These are phyloP conservation scores for Lepidurus arcticus DNA, from an alignment of 1,140 invertebrate species.

Conservation along the genomic window DNA sequence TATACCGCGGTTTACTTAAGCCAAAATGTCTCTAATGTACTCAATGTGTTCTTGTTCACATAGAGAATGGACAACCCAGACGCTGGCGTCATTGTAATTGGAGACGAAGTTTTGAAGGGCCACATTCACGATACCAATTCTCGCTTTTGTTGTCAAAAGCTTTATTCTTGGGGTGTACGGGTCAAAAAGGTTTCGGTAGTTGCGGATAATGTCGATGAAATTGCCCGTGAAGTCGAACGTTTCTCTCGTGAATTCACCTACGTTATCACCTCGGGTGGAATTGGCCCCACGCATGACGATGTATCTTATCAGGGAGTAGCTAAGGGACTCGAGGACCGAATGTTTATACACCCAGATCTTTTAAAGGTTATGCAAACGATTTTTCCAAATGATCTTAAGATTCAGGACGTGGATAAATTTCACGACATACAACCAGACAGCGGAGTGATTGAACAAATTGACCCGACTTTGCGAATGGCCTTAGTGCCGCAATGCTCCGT, in stretches of 20 bases:
- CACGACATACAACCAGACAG: background rate
- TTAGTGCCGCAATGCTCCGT: constrained; percentile 45
- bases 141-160: constrained; percentile 57
- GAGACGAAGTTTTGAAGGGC: constrained; percentile 80
- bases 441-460: constrained; percentile 29
- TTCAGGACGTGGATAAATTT: constrained; percentile 38
- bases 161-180: constrained; percentile 60
- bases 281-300: constrained; percentile 82
- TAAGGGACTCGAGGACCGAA: constrained; percentile 58
- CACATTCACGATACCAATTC: constrained; percentile 70
- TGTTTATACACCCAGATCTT: constrained; percentile 55
- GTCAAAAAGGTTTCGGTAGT: constrained; percentile 65
- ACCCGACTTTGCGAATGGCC: constrained; percentile 50
- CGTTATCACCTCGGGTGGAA: constrained; percentile 72
- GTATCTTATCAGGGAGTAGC: constrained; percentile 72
- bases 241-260: constrained; percentile 57
- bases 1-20: too few relatives aligned
- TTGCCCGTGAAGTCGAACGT: constrained; percentile 58
- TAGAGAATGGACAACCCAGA: background rate
- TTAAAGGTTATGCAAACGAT: constrained; percentile 47
- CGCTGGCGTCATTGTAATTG: constrained; percentile 58
- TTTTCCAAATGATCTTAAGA: background rate
- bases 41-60: background rate
- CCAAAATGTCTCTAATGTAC: background rate
- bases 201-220: constrained; percentile 61